Base-by-base conservation (phyloP, 2,113 vertebrate genomes). In the Neolamprologus devosi region DNA sequence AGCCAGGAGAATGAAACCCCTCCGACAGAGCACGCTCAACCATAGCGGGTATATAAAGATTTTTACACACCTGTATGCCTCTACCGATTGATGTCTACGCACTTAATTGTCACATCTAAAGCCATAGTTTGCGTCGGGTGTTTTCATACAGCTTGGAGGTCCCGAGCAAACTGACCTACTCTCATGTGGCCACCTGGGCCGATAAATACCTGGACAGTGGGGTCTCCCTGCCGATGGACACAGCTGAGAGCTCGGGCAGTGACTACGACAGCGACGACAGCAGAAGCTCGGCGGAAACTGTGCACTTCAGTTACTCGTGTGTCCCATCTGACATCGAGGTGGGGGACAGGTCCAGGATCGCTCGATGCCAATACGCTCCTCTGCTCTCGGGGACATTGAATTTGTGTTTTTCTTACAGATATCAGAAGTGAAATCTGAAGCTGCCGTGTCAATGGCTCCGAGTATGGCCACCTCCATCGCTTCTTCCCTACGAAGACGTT, bases 151-250 rank as follows among this genome's bases (percentile, higher is more conserved):
- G 96, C 30, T 85, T 83, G 5, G 92, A 94, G 37, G 91, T 94
- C 58, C 42, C 92, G 16, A 82, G 60, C 53, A 85, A 91, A 70
- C 54, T 17, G 2, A 73, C 45, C 14, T 91, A 91, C 86, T 95
- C 93, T n/a, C 88, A 95, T 9, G 96, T 97, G 70, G 91, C 95
- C 60, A 88, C 42, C 81, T 97, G 97, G 97, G 96, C 96, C 1
- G 87, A 97, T 51, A 94, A 82, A 70, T 97, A 96, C 93, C 91
- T 96, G 93, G 97, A 97, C 93, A 97, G 96, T 9, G 96, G 96
- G 1, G 89, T 97, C 14, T 95, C 95, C 6, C 10, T 96, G 65
- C 89, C 88, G 5, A 93, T 92, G 9, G 96, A 96, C 37, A 91
- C 84, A 5, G 87, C 81, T 1, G 94, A 93, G 7, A 91, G 78